Evolutionary conservation across 2,888 invertebrate species (phyloP), one percentile per base, ranked within the genome.

Genomic region (Synanthedon formicaeformis): DNA sequence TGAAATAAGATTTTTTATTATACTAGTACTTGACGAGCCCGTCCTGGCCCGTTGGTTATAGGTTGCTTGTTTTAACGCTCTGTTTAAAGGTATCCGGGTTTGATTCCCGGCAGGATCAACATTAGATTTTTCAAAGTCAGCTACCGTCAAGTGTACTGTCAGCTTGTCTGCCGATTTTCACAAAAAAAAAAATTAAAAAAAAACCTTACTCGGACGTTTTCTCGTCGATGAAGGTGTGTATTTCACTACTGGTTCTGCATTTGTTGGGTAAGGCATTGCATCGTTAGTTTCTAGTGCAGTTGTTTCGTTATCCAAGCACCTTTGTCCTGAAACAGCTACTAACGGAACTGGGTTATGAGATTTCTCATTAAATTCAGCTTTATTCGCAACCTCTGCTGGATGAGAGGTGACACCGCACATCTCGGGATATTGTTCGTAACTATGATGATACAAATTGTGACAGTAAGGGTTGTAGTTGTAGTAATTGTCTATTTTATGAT

Each of bases 381-480:
- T 78, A 23, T 62, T 52, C n/a, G 58, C 49, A 6, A 45, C 53
- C 52, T 77, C 78, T 10, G 62, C 18, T 11, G 57, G 41, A 16
- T 49, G 2, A 49, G 13, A 6, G 14, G 2, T 45, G 45, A 6
- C 14, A 5, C 45, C 45, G n/a, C 45, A 45, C 13, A 60, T 57
- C 49, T 77, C 75, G 5, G 62, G 57, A 55, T 77, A 78, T 23
- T 75, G 73, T 2, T 84, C 84, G 52, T 76, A 78, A 53, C 68
- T 77, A 50, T 81, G 82, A 55, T 81, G 79, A 52, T 81, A 81
- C 18, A 80, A 54, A 57, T 80, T 83, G 41, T 78, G 81, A 41
- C 82, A 81, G 48, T 85, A 85, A 0, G 72, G 70, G 53, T 78
- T 34, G 56, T 82, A 83, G 41, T 72, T 74, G 45, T 84, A 83